Evolutionary conservation across 2,888 invertebrate genomes (phyloP), one percentile per base, ranked within the genome.

Genomic region (Ophioninae sp.): DNA sequence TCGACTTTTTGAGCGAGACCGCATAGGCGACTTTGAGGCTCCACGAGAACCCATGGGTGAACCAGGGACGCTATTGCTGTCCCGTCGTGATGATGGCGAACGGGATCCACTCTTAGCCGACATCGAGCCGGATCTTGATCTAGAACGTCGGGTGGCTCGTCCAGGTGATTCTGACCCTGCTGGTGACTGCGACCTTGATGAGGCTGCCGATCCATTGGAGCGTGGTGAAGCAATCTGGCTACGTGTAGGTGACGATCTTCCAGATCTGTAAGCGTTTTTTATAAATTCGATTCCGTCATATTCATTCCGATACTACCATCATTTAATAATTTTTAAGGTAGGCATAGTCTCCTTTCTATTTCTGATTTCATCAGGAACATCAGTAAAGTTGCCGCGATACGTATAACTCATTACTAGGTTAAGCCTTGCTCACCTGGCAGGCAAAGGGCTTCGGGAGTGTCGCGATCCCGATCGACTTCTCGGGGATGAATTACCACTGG

Each of bases 191-290:
- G 89, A 88, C 72, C 79, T 84, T 7, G 61, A 23, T 0, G 77
- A 57, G 1, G 88, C 86, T 78, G 87, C 84, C 13, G 91, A 90
- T 85, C 88, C 85, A 41, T 89, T 87, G 83, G 87, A 91, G 0
- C 91, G 92, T 59, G 89, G 88, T 87, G 88, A 5, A 91, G 91
- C 30, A 88, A 90, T 57, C 75, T 85, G 41, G 74, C 85, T 0
- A 86, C 88, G 70, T 37, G 85, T 7, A 21, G 88, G 87, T 0
- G 90, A 90, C 0, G 87, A 89, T 41, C 73, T 81, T 67, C 84
- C 87, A 0, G 89, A 90, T 65, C 90, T 91, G 56, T 41, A 68
- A 61, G 65, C 17, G 57, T 61, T 37, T 39, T 79, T 50, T 56
- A 57, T n/a, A 56, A 17, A 56, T 8, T 44, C 6, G 39, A 50